phyloP scores from a whole-genome alignment of 2,797 vertebrate genomes.

The Scleropages formosus region DNA sequence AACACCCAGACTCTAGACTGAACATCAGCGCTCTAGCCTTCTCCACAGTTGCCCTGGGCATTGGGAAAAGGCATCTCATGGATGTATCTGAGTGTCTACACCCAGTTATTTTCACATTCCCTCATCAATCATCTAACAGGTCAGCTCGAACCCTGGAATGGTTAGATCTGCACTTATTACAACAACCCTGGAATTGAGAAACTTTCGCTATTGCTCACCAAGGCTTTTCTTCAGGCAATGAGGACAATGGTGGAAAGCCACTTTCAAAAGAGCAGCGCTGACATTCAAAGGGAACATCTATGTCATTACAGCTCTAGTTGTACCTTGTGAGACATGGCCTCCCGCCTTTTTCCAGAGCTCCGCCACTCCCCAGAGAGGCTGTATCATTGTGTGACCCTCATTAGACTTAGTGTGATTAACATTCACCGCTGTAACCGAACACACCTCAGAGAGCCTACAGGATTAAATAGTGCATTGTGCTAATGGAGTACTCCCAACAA shows the following conservation, averaged over 20 bases:
- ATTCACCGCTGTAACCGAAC: constrained; percentile 15
- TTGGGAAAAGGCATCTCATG: too few species aligned
- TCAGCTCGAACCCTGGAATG: too few species aligned
- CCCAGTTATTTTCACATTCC: too few species aligned
- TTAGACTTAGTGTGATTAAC: constrained; percentile 24
- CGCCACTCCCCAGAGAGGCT: constrained; percentile 17
- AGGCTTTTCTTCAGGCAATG: not conserved
- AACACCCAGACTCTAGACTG: too few species aligned
- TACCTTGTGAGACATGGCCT: constrained; percentile 13
- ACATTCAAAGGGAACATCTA: not conserved
- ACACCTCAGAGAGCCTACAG: constrained; percentile 19
- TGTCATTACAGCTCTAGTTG: not conserved
- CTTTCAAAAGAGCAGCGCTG: not conserved
- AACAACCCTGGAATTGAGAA: not conserved
- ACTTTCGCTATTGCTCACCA: not conserved
- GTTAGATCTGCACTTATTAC: too few species aligned
- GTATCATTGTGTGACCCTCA: constrained; percentile 26
- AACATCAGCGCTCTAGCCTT: too few species aligned
- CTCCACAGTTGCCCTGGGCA: too few species aligned
- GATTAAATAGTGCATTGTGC: constrained; percentile 18
- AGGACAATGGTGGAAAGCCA: not conserved
- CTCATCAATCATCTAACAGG: too few species aligned
- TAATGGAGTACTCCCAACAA: not conserved
- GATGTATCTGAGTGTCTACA: too few species aligned
- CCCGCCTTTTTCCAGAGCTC: constrained; percentile 9